Conservation (phyloP, 2,113 vertebrate species). For the Fregetta grallaria region DNA sequence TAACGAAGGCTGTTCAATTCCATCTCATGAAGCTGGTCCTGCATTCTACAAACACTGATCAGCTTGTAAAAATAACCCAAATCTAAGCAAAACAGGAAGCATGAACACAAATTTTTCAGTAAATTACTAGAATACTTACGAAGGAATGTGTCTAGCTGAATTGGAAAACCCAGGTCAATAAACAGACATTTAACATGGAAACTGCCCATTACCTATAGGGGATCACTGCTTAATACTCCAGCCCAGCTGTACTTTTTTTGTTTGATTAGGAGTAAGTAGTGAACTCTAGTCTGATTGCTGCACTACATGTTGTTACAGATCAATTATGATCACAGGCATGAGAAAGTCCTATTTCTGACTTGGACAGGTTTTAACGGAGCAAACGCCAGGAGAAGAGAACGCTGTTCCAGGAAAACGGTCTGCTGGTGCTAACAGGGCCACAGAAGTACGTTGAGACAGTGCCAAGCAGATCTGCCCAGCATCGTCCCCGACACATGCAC, state of each 20-base stretch:
- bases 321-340: background rate
- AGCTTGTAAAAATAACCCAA: background rate
- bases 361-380: background rate
- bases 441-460: accelerated
- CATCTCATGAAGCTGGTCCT: background rate
- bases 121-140: too few species aligned
- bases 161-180: background rate
- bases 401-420: background rate
- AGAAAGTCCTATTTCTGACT: background rate
- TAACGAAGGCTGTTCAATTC: background rate
- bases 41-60: background rate
- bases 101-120: background rate
- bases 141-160: background rate
- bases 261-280: background rate
- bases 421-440: background rate
- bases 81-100: background rate
- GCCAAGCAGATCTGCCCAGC: background rate
- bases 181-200: background rate
- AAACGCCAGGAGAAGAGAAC: background rate
- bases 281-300: background rate
- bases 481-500: accelerated
- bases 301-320: background rate
- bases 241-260: background rate
- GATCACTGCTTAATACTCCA: background rate
- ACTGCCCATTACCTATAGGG: background rate